A percentile compares a stretch with the other conserved stretches of the same genome.
These are phyloP conservation scores for Pogona vitticeps DNA, from an alignment of 2,113 vertebrate genomes.

Conservation along the genomic window DNA sequence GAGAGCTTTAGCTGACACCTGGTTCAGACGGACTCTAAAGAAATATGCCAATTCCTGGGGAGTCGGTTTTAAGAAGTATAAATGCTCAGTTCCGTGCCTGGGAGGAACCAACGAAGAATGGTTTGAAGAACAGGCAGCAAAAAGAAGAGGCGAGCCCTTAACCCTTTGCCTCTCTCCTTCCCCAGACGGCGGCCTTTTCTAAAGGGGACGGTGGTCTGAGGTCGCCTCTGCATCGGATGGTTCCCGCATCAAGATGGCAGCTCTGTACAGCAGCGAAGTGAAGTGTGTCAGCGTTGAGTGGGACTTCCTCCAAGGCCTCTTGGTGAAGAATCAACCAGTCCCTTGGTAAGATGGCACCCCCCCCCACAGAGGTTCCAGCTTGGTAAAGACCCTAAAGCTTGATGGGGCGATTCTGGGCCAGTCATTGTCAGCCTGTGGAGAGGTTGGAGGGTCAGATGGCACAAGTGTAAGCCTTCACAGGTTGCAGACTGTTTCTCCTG, in stretches of 20 bases:
- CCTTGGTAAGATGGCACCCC: constrained; percentile 80
- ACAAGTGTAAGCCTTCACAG: neutral
- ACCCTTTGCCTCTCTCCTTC: constrained; percentile 27
- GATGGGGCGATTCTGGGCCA: neutral
- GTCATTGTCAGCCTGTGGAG: neutral
- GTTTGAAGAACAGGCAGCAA: too few species aligned
- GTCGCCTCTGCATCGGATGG: constrained; percentile 57
- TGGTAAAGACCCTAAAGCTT: too few species aligned
- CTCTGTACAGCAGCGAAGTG: constrained; percentile 84
- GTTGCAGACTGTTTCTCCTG: neutral
- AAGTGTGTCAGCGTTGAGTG: constrained; percentile 87
- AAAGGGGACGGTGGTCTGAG: constrained; percentile 72
- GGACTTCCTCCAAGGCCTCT: constrained; percentile 88
- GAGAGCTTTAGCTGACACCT: too few species aligned
- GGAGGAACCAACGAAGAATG: too few species aligned
- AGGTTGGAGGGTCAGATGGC: neutral
- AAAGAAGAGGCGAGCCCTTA: neutral
- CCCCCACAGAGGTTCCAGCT: too few species aligned
- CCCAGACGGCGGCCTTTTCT: constrained; percentile 70
- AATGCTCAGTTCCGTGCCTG: too few species aligned
- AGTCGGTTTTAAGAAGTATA: too few species aligned
- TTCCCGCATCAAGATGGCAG: constrained; percentile 76
- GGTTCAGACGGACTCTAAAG: too few species aligned
- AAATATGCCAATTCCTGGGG: too few species aligned
- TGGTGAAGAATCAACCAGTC: constrained; percentile 86